Evolutionary conservation across 2,888 invertebrate genomes (phyloP), one percentile per base, ranked within the genome.

Genomic region (Anarsia innoxiella): DNA sequence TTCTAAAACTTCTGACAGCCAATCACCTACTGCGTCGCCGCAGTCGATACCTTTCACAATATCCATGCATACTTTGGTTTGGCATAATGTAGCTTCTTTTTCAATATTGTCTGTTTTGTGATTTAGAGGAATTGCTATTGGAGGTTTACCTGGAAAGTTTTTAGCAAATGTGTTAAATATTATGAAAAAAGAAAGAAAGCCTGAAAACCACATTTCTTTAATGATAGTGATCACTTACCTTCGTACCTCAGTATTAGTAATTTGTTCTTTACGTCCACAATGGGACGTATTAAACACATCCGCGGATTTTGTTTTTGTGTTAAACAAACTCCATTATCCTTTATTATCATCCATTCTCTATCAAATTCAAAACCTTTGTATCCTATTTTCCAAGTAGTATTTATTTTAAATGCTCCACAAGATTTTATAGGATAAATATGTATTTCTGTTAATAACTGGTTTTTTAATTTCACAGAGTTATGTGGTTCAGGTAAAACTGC

Each of bases 281-380:
- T 59, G 0, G 97, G 96, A 49, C 75, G 84, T 35, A 98, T 88
- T 44, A 93, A 76, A 66, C 96, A 95, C 69, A 99, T 86, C 46
- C 87, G 87, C 1, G 92, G 87, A 53, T 91, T 90, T 41, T 92
- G 89, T 73, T 98, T 97, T 71, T 97, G 97, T 1, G 95, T 96
- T 36, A 98, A 74, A 41, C 93, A 92, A 42, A 93, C 89, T 10
- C 96, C 96, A 56, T 89, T 87, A 5, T 89, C 88, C 54, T 91
- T 93, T 4, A 95, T 88, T 42, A 99, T 91, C 94, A 97, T 95
- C 96, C 97, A 99, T 59, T 93, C 90, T 48, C 98, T 88, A 72
- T 99, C 99, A 68, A 91, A 95, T 56, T 91, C 86, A 19, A 99
- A 87, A 0, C 98, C 98, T 55, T 90, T 90, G 0, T 73, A 55